Evolutionary conservation across 2,797 vertebrate species (phyloP).

Genomic region (Vireo griseus): DNA sequence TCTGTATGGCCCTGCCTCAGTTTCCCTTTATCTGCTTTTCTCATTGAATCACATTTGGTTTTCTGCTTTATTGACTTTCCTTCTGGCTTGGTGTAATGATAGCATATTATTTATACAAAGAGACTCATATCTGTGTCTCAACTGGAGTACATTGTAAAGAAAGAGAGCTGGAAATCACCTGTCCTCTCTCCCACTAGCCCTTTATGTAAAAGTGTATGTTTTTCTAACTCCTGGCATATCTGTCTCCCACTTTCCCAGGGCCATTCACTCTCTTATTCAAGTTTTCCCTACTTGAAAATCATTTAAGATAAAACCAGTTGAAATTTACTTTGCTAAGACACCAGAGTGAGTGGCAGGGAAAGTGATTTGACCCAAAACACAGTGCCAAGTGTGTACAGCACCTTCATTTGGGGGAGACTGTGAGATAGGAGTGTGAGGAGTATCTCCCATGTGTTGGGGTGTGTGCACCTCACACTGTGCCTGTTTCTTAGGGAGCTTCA

Average conservation of each 20-base stretch:
- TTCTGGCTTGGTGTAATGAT: neutral
- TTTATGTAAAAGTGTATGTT: neutral
- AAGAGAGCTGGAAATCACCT: neutral
- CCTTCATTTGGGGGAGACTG: neutral
- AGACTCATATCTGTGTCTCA: neutral
- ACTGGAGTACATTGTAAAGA: neutral
- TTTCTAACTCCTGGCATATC: neutral
- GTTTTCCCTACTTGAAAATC: neutral
- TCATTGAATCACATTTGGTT: neutral
- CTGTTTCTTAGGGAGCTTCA: neutral
- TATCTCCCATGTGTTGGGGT: fast-evolving
- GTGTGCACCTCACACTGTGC: fast-evolving
- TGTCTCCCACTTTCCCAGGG: neutral
- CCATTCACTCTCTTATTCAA: neutral
- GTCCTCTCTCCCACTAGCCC: neutral
- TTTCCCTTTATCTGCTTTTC: neutral
- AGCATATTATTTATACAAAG: neutral
- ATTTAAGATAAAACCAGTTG: neutral
- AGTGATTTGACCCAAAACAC: neutral
- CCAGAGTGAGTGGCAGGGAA: neutral
- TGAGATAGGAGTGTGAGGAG: neutral
- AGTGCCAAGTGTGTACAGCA: neutral
- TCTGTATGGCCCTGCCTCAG: neutral
- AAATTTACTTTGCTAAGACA: neutral
- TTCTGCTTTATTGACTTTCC: neutral